Base-by-base conservation (phyloP, 2,113 vertebrate species). In the Pterocles burchelli region DNA sequence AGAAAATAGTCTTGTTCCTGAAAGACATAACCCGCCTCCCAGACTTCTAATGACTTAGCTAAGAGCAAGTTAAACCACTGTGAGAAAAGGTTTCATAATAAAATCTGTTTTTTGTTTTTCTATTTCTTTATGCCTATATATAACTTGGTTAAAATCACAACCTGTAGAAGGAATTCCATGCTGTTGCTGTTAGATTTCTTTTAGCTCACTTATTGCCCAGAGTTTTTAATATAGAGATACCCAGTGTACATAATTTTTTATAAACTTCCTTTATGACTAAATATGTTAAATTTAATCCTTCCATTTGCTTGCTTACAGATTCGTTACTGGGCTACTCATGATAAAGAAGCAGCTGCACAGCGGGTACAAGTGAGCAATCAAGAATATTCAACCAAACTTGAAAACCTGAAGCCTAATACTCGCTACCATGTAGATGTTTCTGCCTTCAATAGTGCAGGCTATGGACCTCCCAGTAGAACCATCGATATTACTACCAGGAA, bases 361-460 rank as follows among this genome's bases (percentile, higher is more conserved):
- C 91, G 97, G 59, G 97, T 99, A 24, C 97, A 97, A 86, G 98
- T 99, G 45, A 94, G 98, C 62, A 97, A 97, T 87, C 98, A 95
- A 33, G 98, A 99, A 48, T 99, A 99, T 92, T 98, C 99, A 20
- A 99, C 98, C 67, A 98, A 97, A 71, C 93, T 99, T 75, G 99
- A 99, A 92, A 98, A 98, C 48, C 93, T 99, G 91, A 98, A 98
- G 89, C 98, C 99, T 0, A 94, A 99, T 83, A 98, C 99, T 19
- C 95, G 95, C 31, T 99, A 99, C 94, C 86, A 98, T 7, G 95
- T 99, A 25, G 99, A 99, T 92, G 98, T 99, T 57, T 98, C 98
- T 72, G 99, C 98, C 34, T 99, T 98, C 97, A 99, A 99, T 55
- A 98, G 98, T 13, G 99, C 99, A 17, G 99, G 99, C 31, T 98